phyloP scores from a whole-genome alignment of 2,888 invertebrate genomes.

The Pseudococcus jackbeardsleyi region DNA sequence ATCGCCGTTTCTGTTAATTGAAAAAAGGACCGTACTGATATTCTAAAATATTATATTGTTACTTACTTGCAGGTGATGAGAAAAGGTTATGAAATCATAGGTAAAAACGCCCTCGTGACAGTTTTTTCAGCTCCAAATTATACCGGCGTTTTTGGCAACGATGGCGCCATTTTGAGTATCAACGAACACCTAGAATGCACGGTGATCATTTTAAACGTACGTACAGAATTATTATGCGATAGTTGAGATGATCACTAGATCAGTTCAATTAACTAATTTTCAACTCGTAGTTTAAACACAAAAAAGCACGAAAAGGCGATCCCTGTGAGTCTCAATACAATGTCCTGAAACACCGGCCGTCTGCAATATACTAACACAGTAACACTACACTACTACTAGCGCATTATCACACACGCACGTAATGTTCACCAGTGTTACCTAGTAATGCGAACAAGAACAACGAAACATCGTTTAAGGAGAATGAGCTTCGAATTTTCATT shows the following conservation, averaged over 20 bases:
- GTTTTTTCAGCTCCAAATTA: constrained; percentile 64
- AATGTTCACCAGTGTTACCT: not conserved
- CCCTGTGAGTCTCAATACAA: not conserved
- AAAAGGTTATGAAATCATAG: constrained; percentile 49
- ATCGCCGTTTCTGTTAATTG: too few species aligned
- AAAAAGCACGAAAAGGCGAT: constrained; percentile 11
- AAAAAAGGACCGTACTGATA: too few species aligned
- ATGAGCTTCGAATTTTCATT: too few species aligned
- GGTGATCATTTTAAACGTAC: constrained; percentile 52
- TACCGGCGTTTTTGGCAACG: constrained; percentile 58
- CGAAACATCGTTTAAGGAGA: not conserved
- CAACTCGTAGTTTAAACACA: not conserved
- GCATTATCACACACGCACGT: not conserved
- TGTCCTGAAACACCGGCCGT: not conserved
- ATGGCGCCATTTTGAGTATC: constrained; percentile 54
- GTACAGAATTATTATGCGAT: not conserved
- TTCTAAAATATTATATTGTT: too few species aligned
- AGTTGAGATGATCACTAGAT: not conserved
- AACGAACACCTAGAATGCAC: constrained; percentile 52
- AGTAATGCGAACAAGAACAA: not conserved
- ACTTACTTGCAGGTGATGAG: constrained; percentile 46
- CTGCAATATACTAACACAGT: not conserved
- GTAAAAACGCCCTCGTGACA: constrained; percentile 50
- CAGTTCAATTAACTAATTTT: not conserved
- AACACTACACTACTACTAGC: too few species aligned